Conservation (phyloP, 1,140 invertebrate species). For the Conus betulinus region DNA sequence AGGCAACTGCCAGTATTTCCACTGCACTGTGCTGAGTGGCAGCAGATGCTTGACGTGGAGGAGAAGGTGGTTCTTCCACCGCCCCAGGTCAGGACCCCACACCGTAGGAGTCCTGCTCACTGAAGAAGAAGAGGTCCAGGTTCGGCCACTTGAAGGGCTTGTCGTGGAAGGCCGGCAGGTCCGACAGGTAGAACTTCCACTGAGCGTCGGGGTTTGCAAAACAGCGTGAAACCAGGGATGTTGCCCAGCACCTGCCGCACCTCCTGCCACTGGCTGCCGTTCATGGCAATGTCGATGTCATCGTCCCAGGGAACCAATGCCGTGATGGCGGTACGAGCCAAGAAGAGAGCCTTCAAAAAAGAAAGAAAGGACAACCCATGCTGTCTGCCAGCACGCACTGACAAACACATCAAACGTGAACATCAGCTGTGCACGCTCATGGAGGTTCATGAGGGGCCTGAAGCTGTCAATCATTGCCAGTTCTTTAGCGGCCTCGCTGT, state of each 20-base stretch:
- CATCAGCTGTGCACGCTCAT: constrained; percentile 40
- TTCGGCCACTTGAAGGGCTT: constrained; percentile 64
- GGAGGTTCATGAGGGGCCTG: constrained; percentile 37
- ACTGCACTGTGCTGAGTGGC: constrained; percentile 56
- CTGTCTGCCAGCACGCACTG: constrained; percentile 41
- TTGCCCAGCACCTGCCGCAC: constrained; percentile 41
- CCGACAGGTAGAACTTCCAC: constrained; percentile 63
- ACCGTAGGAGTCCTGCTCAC: constrained; percentile 65
- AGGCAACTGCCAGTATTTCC: constrained; percentile 53
- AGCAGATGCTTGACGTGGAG: constrained; percentile 59
- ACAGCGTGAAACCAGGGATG: constrained; percentile 45
- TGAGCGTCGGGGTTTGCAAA: constrained; percentile 39
- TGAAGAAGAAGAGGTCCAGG: constrained; percentile 70
- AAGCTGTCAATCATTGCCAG: constrained; percentile 30
- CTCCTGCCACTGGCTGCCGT: constrained; percentile 47
- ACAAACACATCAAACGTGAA: constrained; percentile 47
- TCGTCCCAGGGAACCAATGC: constrained; percentile 71
- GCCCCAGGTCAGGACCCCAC: constrained; percentile 57
- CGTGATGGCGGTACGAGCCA: constrained; percentile 62
- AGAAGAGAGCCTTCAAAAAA: constrained; percentile 62
- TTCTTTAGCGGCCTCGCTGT: not conserved
- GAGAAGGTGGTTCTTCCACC: constrained; percentile 47
- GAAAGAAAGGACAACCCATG: constrained; percentile 57
- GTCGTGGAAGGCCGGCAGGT: constrained; percentile 35
- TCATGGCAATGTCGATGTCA: constrained; percentile 64